Evolutionary conservation across 2,888 invertebrate species (phyloP).

Genomic region (Conus canariensis): DNA sequence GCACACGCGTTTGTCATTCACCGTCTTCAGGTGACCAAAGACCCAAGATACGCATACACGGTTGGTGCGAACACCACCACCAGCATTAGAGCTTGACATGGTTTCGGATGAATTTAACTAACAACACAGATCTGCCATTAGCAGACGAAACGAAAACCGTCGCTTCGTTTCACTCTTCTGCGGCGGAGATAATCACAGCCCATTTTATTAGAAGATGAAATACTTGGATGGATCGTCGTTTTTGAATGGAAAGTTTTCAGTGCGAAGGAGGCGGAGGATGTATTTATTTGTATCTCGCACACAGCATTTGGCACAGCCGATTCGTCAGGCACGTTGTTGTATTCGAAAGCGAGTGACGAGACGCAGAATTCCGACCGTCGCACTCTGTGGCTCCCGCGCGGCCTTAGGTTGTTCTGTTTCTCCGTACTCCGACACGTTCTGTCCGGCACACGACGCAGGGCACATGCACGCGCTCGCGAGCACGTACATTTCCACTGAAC

Average conservation of each 20-base stretch:
- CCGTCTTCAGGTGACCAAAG: background rate
- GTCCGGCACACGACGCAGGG: background rate
- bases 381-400: constrained; percentile 34
- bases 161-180: background rate
- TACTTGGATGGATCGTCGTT: background rate
- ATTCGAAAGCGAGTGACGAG: constrained; percentile 25
- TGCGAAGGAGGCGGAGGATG: background rate
- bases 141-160: constrained; percentile 14
- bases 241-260: background rate
- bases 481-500: background rate
- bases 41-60: background rate
- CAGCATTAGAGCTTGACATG: background rate
- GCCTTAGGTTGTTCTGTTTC: background rate
- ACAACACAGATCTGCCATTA: constrained; percentile 6
- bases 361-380: constrained; percentile 29
- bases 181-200: background rate
- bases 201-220: background rate
- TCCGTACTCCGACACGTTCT: background rate
- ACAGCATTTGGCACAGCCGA: constrained; percentile 2
- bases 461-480: background rate
- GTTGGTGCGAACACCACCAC: background rate
- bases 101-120: background rate
- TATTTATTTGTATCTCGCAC: background rate
- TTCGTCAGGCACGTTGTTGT: background rate
- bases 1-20: background rate